These are phyloP conservation scores for Stegodyphus dumicola DNA, from an alignment of 1,140 invertebrate species.

Conservation along the genomic window DNA sequence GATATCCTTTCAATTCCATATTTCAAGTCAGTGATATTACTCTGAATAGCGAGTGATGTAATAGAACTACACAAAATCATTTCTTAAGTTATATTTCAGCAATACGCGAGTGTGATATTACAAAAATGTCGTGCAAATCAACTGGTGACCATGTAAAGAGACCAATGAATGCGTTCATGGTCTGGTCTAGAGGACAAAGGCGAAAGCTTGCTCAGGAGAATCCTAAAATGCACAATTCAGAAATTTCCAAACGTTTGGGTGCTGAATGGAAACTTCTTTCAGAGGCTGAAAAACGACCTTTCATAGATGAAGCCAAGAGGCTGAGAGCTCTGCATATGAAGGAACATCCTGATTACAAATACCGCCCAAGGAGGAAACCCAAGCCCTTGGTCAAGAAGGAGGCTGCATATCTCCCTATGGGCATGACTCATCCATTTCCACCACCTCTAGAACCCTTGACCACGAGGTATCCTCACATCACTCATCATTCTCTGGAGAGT, in stretches of 20 bases:
- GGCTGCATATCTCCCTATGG: conserved; percentile 66
- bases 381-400: conserved; percentile 87
- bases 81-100: neutral
- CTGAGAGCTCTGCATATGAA: conserved; percentile 91
- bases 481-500: conserved; percentile 62
- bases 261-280: conserved; percentile 96
- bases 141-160: conserved; percentile 64
- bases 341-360: conserved; percentile 92
- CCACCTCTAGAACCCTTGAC: conserved; percentile 23
- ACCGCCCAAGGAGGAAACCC: conserved; percentile 87
- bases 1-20: neutral
- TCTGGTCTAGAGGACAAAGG: conserved; percentile 78
- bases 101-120: neutral
- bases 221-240: conserved; percentile 98
- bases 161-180: conserved; percentile 67
- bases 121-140: conserved; percentile 68
- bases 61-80: neutral
- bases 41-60: neutral
- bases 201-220: conserved; percentile 94
- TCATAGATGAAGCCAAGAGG: conserved; percentile 96
- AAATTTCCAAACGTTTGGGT: conserved; percentile 93
- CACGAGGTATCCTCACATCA: conserved; percentile 34
- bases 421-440: conserved; percentile 5
- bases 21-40: neutral
- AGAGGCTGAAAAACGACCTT: conserved; percentile 95